Evolutionary conservation across 2,113 vertebrate genomes (phyloP), one percentile per base, ranked within the genome.

Genomic region (Syrrhaptes paradoxus): DNA sequence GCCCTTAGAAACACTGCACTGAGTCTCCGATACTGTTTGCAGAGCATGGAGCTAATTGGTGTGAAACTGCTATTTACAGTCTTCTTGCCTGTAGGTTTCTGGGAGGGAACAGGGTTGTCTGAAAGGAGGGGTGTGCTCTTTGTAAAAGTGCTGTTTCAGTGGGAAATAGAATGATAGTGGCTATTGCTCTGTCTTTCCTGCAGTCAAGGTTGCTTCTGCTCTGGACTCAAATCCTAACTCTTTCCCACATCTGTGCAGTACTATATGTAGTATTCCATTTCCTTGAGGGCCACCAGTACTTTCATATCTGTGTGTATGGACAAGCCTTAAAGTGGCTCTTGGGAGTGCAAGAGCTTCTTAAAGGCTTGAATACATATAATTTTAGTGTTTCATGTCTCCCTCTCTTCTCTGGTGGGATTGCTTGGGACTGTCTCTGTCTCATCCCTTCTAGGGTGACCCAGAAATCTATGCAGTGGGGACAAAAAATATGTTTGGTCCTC

Each of bases 11-110:
- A 86, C 38, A 67, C 25, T 72, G 58, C 51, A 84, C 34, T 6
- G 68, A 94, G 55, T 32, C 51, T 90, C 72, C 0, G 3, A 84
- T 32, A 68, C 83, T 80, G 55, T 84, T 88, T 93, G 79, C 68
- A 83, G 65, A 89, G 72, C 68, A 71, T 49, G 36, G 83, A 89
- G 72, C 68, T 96, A 96, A 97, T 95, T 97, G 89, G 90, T 95
- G 86, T 96, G 95, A 95, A 95, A 81, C 68, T 34, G 17, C 89
- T 92, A 38, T 89, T 97, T 95, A 88, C 83, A 91, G 86, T 90
- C 88, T 95, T 52, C 59, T 92, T 85, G 90, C 83, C 80, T 92
- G 43, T 84, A 74, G 72, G 55, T 55, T 90, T 90, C 86, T 90
- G 38, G 38, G 25, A 89, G 75, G 36, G 38, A 85, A 41, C 22